Evolutionary conservation across 2,113 vertebrate genomes (phyloP), one percentile per base, ranked within the genome.

Genomic region (Eidolon helvum): DNA sequence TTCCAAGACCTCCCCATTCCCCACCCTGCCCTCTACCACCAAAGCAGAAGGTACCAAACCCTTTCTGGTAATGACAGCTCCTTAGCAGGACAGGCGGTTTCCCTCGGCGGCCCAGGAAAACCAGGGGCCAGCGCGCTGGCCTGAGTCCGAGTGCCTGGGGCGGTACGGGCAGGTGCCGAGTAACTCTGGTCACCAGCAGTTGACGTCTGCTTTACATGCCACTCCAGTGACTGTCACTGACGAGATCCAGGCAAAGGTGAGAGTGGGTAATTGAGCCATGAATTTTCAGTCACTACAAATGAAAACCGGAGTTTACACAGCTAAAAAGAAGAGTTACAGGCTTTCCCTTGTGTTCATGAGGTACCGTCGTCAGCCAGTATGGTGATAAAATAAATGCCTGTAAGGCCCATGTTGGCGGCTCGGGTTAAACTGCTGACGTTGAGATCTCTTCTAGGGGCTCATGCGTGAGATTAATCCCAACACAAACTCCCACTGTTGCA

Each of bases 401-500:
- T 5, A 2, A 14, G 0, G 14, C 71, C 30, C 5, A 0, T 6
- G 14, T 35, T 15, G 12, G 68, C 33, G 28, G 82, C 57, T 40
- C 14, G 0, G 24, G 11, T 35, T 22, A 10, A 7, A 7, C 21
- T 7, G 15, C 53, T 55, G 45, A 15, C 3, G 5, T 45, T 26
- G 43, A 80, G 50, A 24, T 43, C 63, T 15, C 35, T 48, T 18
- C 53, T 38, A 5, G 79, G 68, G 11, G 21, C 55, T 53, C 10
- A 16, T 40, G 6, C 1, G 1, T 74, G 28, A 43, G 10, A 5
- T 33, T 50, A 6, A 50, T 33, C 33, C 55, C 26, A 10, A 43
- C 2, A 1, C 11, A 4, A 5, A 19, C 21, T 19, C 16, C 0
- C 45, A 19, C 84, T 57, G 35, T 97, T 98, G 14, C 97, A 99